Evolutionary conservation across 2,113 vertebrate species (phyloP).

Genomic region (Nesogale talazaci): DNA sequence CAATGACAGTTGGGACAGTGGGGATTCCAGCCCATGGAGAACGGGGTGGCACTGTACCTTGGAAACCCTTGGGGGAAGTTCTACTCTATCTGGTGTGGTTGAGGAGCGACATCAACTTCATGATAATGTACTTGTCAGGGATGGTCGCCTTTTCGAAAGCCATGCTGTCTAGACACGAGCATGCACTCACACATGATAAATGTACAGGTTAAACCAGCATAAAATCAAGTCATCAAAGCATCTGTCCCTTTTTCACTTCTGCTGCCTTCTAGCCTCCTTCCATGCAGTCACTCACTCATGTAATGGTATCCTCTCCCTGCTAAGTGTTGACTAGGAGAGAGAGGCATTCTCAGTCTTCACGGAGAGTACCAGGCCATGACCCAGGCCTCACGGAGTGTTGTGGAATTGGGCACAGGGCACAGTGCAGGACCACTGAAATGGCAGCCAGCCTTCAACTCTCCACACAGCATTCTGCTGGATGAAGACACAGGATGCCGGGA

Average conservation of each 20-base stretch:
- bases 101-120: too few relatives aligned
- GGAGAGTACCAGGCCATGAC: not conserved
- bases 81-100: too few relatives aligned
- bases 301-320: not conserved
- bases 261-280: not conserved
- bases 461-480: not conserved
- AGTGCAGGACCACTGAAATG: not conserved
- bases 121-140: not conserved
- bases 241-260: not conserved
- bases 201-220: not conserved
- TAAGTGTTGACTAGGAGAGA: not conserved
- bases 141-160: not conserved
- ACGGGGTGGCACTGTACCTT: not conserved
- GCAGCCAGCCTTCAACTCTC: not conserved
- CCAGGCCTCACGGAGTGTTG: not conserved
- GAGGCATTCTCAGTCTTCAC: not conserved
- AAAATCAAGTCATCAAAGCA: not conserved
- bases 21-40: not conserved
- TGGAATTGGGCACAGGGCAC: not conserved
- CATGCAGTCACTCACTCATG: not conserved
- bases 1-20: too few relatives aligned
- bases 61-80: not conserved
- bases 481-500: not conserved
- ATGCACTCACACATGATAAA: not conserved
- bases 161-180: not conserved